phyloP scores from a whole-genome alignment of 1,140 invertebrate genomes.

The Latrodectus geometricus region DNA sequence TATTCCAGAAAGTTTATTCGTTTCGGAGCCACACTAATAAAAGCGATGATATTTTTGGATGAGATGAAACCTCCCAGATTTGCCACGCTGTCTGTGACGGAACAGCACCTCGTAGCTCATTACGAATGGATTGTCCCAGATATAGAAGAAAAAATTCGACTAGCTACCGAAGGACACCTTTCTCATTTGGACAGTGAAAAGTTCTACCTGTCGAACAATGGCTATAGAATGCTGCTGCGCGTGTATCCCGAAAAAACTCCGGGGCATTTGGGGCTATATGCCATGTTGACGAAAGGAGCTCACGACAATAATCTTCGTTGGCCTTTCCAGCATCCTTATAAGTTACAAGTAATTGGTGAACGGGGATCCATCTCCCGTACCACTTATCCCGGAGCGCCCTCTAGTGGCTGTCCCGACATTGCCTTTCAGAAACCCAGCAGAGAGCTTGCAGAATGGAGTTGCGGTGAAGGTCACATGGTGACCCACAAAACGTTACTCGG shows the following conservation, averaged over 20 bases:
- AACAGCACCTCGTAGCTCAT: slow-evolving; percentile 14
- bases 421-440: slow-evolving; percentile 47
- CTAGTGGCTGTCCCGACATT: slow-evolving; percentile 39
- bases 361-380: not conserved
- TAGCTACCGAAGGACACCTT: not conserved
- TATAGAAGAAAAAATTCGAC: slow-evolving; percentile 1
- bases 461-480: slow-evolving; percentile 55
- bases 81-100: slow-evolving; percentile 18
- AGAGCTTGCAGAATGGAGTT: slow-evolving; percentile 59
- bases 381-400: slow-evolving; percentile 7
- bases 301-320: slow-evolving; percentile 42
- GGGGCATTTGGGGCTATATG: slow-evolving; percentile 36
- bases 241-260: slow-evolving; percentile 37
- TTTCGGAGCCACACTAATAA: slow-evolving; percentile 48
- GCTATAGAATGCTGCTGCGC: slow-evolving; percentile 56
- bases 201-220: slow-evolving; percentile 54
- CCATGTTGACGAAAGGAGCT: slow-evolving; percentile 26
- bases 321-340: slow-evolving; percentile 38
- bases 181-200: slow-evolving; percentile 53
- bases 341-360: slow-evolving; percentile 5
- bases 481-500: slow-evolving; percentile 22
- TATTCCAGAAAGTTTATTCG: slow-evolving; percentile 54
- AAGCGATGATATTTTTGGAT: slow-evolving; percentile 32
- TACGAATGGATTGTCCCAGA: slow-evolving; percentile 47
- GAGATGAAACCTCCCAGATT: slow-evolving; percentile 51